A percentile compares a stretch with the other conserved stretches of the same genome.
phyloP scores from a whole-genome alignment of 2,888 invertebrate genomes.

The Cheilosia scutellata region DNA sequence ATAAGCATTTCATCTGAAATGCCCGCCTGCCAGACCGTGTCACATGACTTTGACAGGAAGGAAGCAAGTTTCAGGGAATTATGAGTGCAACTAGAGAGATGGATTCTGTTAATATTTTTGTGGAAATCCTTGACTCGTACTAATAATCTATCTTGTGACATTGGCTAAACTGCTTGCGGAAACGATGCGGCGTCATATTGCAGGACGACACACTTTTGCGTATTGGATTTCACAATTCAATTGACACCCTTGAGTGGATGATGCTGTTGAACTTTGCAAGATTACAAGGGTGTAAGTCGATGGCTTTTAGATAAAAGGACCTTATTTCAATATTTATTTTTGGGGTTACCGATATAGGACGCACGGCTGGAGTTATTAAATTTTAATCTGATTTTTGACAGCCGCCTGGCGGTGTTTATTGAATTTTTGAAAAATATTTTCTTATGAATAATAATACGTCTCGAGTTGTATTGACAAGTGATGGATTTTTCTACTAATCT shows the following conservation, averaged over 20 bases:
- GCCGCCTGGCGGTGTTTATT: slow-evolving; percentile 17
- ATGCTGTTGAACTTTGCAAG: slow-evolving; percentile 26
- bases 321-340: slow-evolving; percentile 44
- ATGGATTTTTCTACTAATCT: neutral
- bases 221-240: slow-evolving; percentile 75
- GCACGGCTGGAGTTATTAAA: slow-evolving; percentile 64
- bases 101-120: slow-evolving; percentile 56
- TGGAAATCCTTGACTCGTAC: slow-evolving; percentile 47
- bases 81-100: slow-evolving; percentile 64
- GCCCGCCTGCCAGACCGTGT: slow-evolving; percentile 57
- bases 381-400: slow-evolving; percentile 66
- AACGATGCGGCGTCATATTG: slow-evolving; percentile 44
- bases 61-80: slow-evolving; percentile 68
- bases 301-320: slow-evolving; percentile 40
- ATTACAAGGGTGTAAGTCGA: slow-evolving; percentile 71
- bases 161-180: slow-evolving; percentile 61
- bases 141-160: slow-evolving; percentile 57
- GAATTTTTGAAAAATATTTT: slow-evolving; percentile 21
- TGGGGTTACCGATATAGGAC: slow-evolving; percentile 32
- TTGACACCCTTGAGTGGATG: slow-evolving; percentile 57
- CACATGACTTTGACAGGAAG: slow-evolving; percentile 75
- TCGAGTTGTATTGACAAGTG: neutral
- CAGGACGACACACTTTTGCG: slow-evolving; percentile 68
- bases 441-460: slow-evolving; percentile 19
- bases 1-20: slow-evolving; percentile 67